Percentiles rank a stretch among this genome's conserved stretches.
Evolutionary conservation across 2,113 vertebrate genomes (phyloP).

Genomic region (Paramormyrops kingsleyae): DNA sequence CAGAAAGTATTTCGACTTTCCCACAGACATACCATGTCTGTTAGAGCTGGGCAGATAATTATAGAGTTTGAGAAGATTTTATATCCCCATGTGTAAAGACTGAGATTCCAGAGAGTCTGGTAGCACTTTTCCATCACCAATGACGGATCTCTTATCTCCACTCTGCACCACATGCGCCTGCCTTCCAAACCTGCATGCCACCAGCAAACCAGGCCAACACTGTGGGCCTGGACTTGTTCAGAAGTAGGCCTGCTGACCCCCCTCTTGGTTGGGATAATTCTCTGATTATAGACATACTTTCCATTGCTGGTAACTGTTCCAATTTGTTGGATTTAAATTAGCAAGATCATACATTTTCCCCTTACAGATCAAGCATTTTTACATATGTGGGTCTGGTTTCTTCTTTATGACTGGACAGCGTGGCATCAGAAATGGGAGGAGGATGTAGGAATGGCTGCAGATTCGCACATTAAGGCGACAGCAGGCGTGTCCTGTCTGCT

Average conservation of each 20-base stretch:
- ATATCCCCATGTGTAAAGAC: background rate
- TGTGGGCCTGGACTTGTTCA: background rate
- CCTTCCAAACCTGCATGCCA: background rate
- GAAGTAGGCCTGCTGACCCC: background rate
- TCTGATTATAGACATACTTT: conserved; percentile 52
- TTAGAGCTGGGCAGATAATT: background rate
- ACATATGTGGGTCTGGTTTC: conserved; percentile 48
- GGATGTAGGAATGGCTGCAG: background rate
- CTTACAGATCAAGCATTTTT: conserved; percentile 33
- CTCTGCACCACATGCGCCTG: background rate
- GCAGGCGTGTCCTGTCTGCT: background rate
- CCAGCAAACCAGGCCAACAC: background rate
- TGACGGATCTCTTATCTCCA: background rate
- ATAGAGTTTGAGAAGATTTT: background rate
- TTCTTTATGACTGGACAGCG: background rate
- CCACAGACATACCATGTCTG: background rate
- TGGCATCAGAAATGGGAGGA: background rate
- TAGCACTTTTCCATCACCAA: background rate
- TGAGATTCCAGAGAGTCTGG: background rate
- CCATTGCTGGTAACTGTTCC: conserved; percentile 40
- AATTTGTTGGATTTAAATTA: conserved; percentile 49
- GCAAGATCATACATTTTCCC: conserved; percentile 48
- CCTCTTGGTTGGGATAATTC: background rate
- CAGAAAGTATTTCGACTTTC: background rate
- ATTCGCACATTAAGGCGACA: background rate